Evolutionary conservation across 2,113 vertebrate genomes (phyloP).

Genomic region (Ranitomeya imitator): DNA sequence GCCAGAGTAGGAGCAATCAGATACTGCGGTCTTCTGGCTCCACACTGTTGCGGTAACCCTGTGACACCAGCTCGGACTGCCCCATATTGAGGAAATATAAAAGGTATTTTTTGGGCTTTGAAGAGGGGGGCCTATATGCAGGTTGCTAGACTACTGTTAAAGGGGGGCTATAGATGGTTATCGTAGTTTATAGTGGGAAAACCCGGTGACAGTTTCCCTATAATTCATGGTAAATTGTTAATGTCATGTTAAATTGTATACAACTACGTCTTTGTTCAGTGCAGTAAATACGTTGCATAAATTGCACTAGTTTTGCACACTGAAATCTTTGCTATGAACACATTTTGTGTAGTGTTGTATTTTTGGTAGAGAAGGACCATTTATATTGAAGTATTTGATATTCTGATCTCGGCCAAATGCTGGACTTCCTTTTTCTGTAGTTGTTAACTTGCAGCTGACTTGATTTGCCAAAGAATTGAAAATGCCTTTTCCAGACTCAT

Average conservation of each 20-base stretch:
- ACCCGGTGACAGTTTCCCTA: too few species aligned
- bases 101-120: too few species aligned
- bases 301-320: not conserved
- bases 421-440: not conserved
- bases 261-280: not conserved
- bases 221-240: too few species aligned
- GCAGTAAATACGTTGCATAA: not conserved
- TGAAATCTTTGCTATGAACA: not conserved
- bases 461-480: not conserved
- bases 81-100: too few species aligned
- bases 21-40: too few species aligned
- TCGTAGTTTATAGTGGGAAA: too few species aligned
- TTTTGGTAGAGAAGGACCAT: not conserved
- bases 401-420: not conserved
- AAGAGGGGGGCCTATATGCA: too few species aligned
- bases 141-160: too few species aligned
- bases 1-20: too few species aligned
- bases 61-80: too few species aligned
- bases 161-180: too few species aligned
- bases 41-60: too few species aligned
- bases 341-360: not conserved
- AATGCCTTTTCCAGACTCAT: conserved; percentile 7
- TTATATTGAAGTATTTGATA: not conserved
- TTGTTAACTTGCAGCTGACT: not conserved
- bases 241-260: not conserved